Evolutionary conservation across 1,140 invertebrate species (phyloP), one percentile per base, ranked within the genome.

Genomic region (Centruroides vittatus): DNA sequence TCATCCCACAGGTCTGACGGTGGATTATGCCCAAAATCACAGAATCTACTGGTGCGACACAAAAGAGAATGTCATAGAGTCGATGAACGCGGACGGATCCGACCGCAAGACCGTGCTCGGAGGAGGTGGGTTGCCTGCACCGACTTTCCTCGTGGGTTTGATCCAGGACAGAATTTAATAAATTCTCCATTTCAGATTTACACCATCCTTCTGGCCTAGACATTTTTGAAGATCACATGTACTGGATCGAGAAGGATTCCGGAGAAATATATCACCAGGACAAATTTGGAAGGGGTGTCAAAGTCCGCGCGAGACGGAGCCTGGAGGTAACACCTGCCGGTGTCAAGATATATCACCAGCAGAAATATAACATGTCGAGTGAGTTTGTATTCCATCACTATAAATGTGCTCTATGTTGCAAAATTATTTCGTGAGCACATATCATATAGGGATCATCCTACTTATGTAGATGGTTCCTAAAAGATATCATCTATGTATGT

Each of bases 201-300:
- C 65, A 68, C 50, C 87, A 89, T 73, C 92, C 93, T 1, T 78
- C 91, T 47, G 86, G 88, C 0, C 68, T 98, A 59, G 94, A 98
- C 72, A 82, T 98, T 0, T 98, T 97, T 74, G 93, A 96, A 75
- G 89, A 85, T 23, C 67, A 70, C 52, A 67, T 98, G 54, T 98
- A 86, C 72, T 98, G 91, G 88, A 79, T 89, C 5, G 90, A 89
- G 0, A 79, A 83, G 58, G 84, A 89, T 65, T 84, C 82, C 0
- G 90, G 90, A 0, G 88, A 91, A 70, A 77, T 98, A 0, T 76
- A 89, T 4, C 80, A 80, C 52, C 89, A 94, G 70, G 92, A 98
- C 70, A 98, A 98, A 78, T 97, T 98, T 75, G 94, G 93, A 4
- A 76, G 92, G 65, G 93, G 93, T 10, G 88, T 96, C n/a, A 85